Evolutionary conservation across 2,113 vertebrate genomes (phyloP).

Genomic region (Nothoprocta pentlandii): DNA sequence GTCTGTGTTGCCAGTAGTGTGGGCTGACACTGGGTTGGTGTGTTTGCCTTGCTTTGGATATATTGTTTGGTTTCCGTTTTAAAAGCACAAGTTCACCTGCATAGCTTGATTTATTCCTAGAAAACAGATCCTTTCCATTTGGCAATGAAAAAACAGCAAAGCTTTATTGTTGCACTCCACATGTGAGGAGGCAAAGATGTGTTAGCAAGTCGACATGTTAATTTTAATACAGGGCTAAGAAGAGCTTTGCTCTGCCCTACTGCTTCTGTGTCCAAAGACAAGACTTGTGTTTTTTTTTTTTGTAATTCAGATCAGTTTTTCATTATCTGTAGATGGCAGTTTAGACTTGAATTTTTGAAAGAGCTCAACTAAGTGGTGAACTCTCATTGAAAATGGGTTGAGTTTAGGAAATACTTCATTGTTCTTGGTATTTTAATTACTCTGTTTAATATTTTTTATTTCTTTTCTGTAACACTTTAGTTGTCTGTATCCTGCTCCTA

Average conservation of each 20-base stretch:
- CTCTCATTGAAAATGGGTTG: not conserved
- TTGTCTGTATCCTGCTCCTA: not conserved
- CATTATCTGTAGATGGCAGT: not conserved
- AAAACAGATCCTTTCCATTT: not conserved
- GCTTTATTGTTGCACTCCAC: not conserved
- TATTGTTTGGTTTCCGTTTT: not conserved
- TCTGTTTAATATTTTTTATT: not conserved
- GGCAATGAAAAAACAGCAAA: not conserved
- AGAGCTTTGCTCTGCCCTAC: not conserved
- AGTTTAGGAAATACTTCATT: not conserved
- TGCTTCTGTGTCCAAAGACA: not conserved
- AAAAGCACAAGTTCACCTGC: not conserved
- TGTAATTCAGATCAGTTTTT: not conserved
- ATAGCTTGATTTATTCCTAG: not conserved
- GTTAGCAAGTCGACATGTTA: not conserved
- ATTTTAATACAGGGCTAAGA: conserved; percentile 5
- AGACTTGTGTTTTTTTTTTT: not conserved
- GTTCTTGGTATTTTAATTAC: not conserved
- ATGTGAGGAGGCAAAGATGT: not conserved
- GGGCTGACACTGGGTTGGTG: not conserved
- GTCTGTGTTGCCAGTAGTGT: not conserved
- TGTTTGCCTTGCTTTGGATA: not conserved
- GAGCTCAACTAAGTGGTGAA: not conserved
- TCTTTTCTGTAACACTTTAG: not conserved
- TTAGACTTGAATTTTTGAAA: not conserved